Evolutionary conservation across 2,888 invertebrate genomes (phyloP), one percentile per base, ranked within the genome.

Genomic region (Philereme transversata): DNA sequence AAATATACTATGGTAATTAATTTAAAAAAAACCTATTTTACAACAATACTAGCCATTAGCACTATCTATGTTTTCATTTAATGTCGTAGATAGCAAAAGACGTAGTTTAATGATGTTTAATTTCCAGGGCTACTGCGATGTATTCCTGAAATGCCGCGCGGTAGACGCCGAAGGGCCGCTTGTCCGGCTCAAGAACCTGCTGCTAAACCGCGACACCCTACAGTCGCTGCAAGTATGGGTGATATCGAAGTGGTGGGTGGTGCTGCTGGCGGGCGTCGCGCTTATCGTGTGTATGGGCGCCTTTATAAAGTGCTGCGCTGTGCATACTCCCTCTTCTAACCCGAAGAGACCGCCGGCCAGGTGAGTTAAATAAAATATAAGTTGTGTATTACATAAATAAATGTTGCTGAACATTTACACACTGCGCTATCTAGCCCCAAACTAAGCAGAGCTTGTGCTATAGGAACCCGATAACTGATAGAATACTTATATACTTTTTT

Each of bases 221-320:
- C 93, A 95, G 72, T 96, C 96, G 4, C 96, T 99, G 64, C 96
- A 97, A 70, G 97, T 97, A 80, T 99, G 99, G 99, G 96, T 99
- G 64, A 97, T 97, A 65, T 97, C 97, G 81, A 96, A 96, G 84
- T 99, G 99, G 98, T 99, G 98, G 97, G 96, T 96, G 5, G 99
- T 99, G 70, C 93, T 99, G 67, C 92, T 99, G 56, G 97, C 98
- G 91, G 97, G 97, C 51, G 96, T 99, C 57, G 96, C 95, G 60
- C 96, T 99, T 81, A 95, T 99, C 57, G 96, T 99, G 74, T 95
- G 98, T 79, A 99, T 99, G 99, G 99, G 98, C 57, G 93, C 98
- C 60, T 99, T 99, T 87, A 99, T 99, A 79, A 99, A 99, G 87
- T 99, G 99, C 87, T 99, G 99, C 88, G 99, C 99, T 38, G 99